A percentile compares a stretch with the other conserved stretches of the same genome.
phyloP scores from a whole-genome alignment of 2,797 vertebrate genomes.

The Falco berigora region DNA sequence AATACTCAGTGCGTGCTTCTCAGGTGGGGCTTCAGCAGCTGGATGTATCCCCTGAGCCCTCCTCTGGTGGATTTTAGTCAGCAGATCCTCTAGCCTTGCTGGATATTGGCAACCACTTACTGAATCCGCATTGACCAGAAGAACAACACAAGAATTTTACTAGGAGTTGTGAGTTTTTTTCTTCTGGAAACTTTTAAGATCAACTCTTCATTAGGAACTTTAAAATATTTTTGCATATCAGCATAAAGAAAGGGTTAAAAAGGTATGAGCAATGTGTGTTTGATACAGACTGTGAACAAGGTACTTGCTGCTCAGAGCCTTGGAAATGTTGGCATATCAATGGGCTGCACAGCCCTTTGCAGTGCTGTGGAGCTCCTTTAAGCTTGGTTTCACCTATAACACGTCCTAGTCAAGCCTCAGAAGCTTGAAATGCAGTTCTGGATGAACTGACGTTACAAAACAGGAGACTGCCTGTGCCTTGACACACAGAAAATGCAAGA shows the following conservation, averaged over 20 bases:
- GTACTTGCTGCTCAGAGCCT: not conserved
- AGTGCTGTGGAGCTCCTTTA: not conserved
- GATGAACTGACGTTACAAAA: not conserved
- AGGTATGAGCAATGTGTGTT: not conserved
- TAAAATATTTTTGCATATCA: not conserved
- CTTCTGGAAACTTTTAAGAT: not conserved
- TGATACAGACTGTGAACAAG: no score
- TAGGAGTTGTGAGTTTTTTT: not conserved
- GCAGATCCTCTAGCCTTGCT: not conserved
- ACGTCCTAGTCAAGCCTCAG: not conserved
- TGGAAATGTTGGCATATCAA: not conserved
- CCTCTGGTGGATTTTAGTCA: not conserved
- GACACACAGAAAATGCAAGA: not conserved
- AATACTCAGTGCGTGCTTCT: accelerated
- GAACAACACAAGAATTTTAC: not conserved
- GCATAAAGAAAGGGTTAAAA: not conserved
- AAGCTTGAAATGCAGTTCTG: not conserved
- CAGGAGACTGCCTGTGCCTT: accelerated
- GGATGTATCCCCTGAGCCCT: not conserved
- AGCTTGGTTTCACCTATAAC: not conserved
- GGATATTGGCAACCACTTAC: not conserved
- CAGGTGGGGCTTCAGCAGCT: not conserved
- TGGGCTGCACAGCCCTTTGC: not conserved
- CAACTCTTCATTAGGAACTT: not conserved
- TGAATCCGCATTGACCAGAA: not conserved